A percentile compares a stretch with the other conserved stretches of the same genome.
phyloP scores from a whole-genome alignment of 1,140 invertebrate species.

The Drosophila saltans region DNA sequence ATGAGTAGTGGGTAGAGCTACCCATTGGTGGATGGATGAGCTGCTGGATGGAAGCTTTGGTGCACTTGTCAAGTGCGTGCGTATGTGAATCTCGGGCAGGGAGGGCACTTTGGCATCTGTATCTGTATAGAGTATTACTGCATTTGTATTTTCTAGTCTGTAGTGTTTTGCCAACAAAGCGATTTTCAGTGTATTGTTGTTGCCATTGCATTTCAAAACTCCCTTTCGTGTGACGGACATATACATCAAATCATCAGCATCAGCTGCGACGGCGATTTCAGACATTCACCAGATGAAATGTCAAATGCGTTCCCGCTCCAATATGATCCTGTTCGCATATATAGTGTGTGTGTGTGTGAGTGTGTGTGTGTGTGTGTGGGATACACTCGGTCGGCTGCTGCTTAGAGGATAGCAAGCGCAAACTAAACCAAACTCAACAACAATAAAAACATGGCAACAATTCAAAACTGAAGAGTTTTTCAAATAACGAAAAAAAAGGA shows the following conservation, averaged over 20 bases:
- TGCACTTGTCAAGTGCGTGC: slow-evolving; percentile 71
- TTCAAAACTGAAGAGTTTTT: slow-evolving; percentile 83
- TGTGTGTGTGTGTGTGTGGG: slow-evolving; percentile 13
- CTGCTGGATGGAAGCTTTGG: slow-evolving; percentile 33
- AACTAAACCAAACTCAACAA: slow-evolving; percentile 81
- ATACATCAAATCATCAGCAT: slow-evolving; percentile 70
- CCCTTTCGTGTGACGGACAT: slow-evolving; percentile 45
- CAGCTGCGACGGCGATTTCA: slow-evolving; percentile 69
- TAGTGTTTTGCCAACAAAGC: slow-evolving; percentile 81
- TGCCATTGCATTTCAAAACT: slow-evolving; percentile 34
- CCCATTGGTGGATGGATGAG: too few species aligned
- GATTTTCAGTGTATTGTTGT: slow-evolving; percentile 75
- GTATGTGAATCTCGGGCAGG: slow-evolving; percentile 26
- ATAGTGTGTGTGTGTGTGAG: slow-evolving; percentile 11
- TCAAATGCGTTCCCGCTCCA: slow-evolving; percentile 57
- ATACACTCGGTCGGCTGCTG: slow-evolving; percentile 35
- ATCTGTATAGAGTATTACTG: background rate
- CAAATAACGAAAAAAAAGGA: slow-evolving; percentile 77
- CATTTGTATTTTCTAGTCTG: slow-evolving; percentile 18
- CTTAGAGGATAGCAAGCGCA: slow-evolving; percentile 65
- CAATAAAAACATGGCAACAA: slow-evolving; percentile 82
- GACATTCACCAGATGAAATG: slow-evolving; percentile 70
- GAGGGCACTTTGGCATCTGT: slow-evolving; percentile 66
- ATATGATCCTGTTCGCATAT: slow-evolving; percentile 31
- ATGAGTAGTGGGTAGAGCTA: slow-evolving; percentile 8